Base-by-base conservation (phyloP, 2,113 vertebrate species). In the Menidia beryllina region DNA sequence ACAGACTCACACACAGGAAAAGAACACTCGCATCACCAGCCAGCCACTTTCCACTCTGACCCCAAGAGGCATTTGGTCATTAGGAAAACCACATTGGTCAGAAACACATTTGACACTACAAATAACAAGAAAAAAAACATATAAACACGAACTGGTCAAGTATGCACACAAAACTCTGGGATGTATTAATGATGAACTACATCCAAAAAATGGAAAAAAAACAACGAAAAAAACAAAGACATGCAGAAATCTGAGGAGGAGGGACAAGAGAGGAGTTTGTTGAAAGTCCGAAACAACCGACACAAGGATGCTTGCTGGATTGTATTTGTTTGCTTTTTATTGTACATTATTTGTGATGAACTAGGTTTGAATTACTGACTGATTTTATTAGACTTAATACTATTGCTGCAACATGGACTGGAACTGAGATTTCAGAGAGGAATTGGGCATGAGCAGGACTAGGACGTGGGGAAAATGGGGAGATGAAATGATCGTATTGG, bases 361-460 rank as follows among this genome's bases (percentile, higher is more conserved):
- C 77, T 85, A 85, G 76, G 75, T 86, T 84, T 65, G 72, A 88
- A 85, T 77, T 64, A 79, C 63, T 54, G 3, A 77, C 34, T 65
- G 77, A 88, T 81, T 91, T 89, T 84, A 77, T 72, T 81, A 85
- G 81, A 91, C 88, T 83, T 76, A 48, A 89, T 73, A 68, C 67
- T 81, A 88, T 82, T 89, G 92, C 90, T 91, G 89, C 91, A 91
- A 83, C 88, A 89, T 36, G 75, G 76, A 91, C 91, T 90, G 88
- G 82, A 90, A 81, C 82, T 62, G 68, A 78, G 72, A 87, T 90
- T 89, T 86, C 83, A 86, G 84, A 71, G 69, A 71, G 72, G 79
- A 66, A 36, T 1, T 11, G 80, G 72, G 62, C 49, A 47, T 14
- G 55, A 52, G 80, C 4, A 34, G 64, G 47, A 55, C 11, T 1